phyloP scores from a whole-genome alignment of 2,797 vertebrate genomes.

The Falco peregrinus region DNA sequence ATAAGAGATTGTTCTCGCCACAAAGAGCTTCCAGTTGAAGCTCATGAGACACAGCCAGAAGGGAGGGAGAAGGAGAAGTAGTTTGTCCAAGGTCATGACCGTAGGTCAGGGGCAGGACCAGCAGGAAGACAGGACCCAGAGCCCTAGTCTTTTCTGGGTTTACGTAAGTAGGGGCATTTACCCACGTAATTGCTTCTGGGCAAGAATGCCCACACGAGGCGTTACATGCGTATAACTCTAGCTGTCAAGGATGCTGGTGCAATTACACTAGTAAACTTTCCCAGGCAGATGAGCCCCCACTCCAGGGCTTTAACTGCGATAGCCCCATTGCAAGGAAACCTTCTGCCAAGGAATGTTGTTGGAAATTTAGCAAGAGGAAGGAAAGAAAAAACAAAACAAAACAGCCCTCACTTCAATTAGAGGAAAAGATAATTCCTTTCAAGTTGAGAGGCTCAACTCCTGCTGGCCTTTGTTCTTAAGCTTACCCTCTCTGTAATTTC shows the following conservation, averaged over 20 bases:
- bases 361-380: slow-evolving; percentile 44
- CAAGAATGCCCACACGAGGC: background rate
- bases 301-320: background rate
- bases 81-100: background rate
- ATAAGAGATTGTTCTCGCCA: background rate
- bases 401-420: slow-evolving; percentile 43
- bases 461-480: slow-evolving; percentile 62
- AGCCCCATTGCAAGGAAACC: background rate
- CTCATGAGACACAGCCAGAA: background rate
- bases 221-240: background rate
- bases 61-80: background rate
- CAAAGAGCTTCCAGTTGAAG: background rate
- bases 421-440: slow-evolving; percentile 70
- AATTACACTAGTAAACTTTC: background rate
- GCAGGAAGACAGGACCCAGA: background rate
- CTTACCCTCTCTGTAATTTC: slow-evolving; percentile 42
- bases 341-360: slow-evolving; percentile 9
- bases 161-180: background rate
- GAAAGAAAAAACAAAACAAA: slow-evolving; percentile 57
- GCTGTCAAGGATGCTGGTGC: background rate
- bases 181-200: fast-evolving
- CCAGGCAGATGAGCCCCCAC: background rate
- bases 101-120: background rate
- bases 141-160: background rate
- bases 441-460: slow-evolving; percentile 58